Conservation (phyloP, 2,113 vertebrate species). For the Archocentrus centrarchus region DNA sequence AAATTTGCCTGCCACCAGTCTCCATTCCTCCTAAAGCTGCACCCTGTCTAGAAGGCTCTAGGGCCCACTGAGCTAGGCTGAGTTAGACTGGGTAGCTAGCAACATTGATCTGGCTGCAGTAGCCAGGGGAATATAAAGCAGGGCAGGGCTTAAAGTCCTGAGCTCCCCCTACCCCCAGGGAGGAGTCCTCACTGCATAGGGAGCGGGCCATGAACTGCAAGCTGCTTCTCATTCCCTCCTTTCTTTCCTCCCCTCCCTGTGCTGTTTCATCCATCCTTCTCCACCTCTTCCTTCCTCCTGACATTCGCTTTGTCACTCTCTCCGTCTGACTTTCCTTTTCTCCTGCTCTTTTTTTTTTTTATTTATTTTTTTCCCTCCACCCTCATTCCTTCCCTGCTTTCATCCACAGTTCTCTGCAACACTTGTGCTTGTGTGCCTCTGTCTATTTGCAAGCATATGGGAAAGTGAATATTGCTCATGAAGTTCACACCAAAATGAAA, state of each 20-base stretch:
- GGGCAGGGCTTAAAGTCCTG: conserved; percentile 93
- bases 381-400: conserved; percentile 1
- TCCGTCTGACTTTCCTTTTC: conserved; percentile 10
- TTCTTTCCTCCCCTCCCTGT: conserved; percentile 38
- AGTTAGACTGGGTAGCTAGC: conserved; percentile 66
- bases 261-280: conserved; percentile 54
- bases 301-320: conserved; percentile 56
- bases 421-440: conserved; percentile 27
- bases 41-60: conserved; percentile 50
- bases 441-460: conserved; percentile 46
- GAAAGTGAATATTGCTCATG: conserved; percentile 60
- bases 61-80: conserved; percentile 68
- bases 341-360: not conserved
- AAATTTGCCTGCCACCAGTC: conserved; percentile 56
- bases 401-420: conserved; percentile 20
- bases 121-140: conserved; percentile 96
- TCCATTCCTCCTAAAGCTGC: conserved; percentile 46
- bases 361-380: not conserved
- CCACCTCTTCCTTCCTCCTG: conserved; percentile 48
- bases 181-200: conserved; percentile 87
- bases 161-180: conserved; percentile 82
- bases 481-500: conserved; percentile 74
- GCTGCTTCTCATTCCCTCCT: conserved; percentile 57
- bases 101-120: conserved; percentile 86
- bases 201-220: conserved; percentile 84